Conservation (phyloP, 1,140 invertebrate species). For the Drosophila sp. region DNA sequence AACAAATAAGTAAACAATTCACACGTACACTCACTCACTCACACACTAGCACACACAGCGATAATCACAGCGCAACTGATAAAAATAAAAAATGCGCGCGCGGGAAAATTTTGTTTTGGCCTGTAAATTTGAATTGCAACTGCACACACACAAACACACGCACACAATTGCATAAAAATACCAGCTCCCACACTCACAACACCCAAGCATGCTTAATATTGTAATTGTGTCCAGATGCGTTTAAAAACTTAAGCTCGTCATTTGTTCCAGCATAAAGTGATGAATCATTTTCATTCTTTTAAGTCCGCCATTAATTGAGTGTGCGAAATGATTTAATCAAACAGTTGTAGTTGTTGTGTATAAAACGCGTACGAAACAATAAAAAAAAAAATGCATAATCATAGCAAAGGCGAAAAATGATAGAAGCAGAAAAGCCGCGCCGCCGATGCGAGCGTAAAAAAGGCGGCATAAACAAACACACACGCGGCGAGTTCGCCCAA, state of each 20-base stretch:
- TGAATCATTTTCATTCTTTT: constrained; percentile 55
- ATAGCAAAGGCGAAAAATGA: constrained; percentile 47
- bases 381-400: constrained; percentile 71
- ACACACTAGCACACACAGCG: neutral
- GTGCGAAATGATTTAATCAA: constrained; percentile 19
- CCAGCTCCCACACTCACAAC: constrained; percentile 4
- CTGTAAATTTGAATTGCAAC: constrained; percentile 7
- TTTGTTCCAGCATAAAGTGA: constrained; percentile 17
- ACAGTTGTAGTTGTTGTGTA: constrained; percentile 24
- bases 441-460: constrained; percentile 65
- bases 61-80: constrained; percentile 10
- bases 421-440: constrained; percentile 53
- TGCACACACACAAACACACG: constrained; percentile 18
- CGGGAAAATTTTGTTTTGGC: constrained; percentile 56
- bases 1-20: constrained; percentile 71
- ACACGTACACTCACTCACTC: constrained; percentile 25
- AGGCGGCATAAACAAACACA: constrained; percentile 83
- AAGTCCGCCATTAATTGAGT: constrained; percentile 8
- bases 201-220: constrained; percentile 22
- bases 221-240: constrained; percentile 12
- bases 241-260: constrained; percentile 36
- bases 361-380: constrained; percentile 12
- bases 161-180: neutral
- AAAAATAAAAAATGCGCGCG: constrained; percentile 43
- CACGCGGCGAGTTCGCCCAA: constrained; percentile 73